Evolutionary conservation across 2,888 invertebrate species (phyloP), one percentile per base, ranked within the genome.

Genomic region (Automeris io): DNA sequence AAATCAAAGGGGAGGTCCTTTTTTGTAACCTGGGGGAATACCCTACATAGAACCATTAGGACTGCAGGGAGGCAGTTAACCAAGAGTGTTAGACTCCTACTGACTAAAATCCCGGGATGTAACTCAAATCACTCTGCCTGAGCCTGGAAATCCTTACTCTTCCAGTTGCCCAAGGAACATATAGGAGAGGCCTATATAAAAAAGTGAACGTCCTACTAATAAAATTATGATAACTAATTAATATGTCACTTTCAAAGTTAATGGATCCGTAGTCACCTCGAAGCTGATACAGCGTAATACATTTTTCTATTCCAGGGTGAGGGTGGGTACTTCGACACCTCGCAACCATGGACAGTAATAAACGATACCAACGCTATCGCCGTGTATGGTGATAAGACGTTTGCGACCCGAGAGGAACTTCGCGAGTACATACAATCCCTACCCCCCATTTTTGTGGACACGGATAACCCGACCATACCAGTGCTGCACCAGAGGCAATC

Each of bases 241-340:
- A 12, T 11, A 9, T 38, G n/a, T 8, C 9, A 7, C 3, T 8
- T 13, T 5, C 26, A 8, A 18, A 5, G 9, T 9, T 2, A 8
- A 26, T 25, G n/a, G n/a, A n/a, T n/a, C n/a, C n/a, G n/a, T 29
- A 12, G 8, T 12, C 3, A 4, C 11, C 29, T 11, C 4, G 3
- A 2, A 2, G 5, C 3, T 3, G 29, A 12, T 2, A 4, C 12
- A 12, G 1, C 7, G 8, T 33, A 8, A 18, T 1, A 32, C 3
- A 16, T 8, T 23, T 1, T 23, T 8, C 6, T 4, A 9, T 25
- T 12, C 0, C 62, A 83, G 80, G 81, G 85, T n/a, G 72, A 72
- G 25, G 78, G 83, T 40, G 86, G 86, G 0, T 86, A 82, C 68
- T 82, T 86, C 64, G 73, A 74, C 37, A 83, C 80, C 0, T 33